phyloP scores from a whole-genome alignment of 2,888 invertebrate species.

The Trissolcus brochymenae region DNA sequence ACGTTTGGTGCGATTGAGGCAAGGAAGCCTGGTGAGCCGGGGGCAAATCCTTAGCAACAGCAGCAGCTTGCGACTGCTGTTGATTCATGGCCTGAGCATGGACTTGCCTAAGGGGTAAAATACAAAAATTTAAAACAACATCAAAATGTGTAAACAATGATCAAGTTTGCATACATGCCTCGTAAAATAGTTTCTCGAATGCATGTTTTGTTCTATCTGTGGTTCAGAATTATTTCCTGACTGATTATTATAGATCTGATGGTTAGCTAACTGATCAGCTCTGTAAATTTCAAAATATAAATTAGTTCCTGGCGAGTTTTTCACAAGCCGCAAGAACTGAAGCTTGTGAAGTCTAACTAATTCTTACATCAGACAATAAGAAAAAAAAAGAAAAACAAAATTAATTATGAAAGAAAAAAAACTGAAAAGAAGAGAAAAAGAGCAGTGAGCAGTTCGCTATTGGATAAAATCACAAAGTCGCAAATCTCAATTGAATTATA shows the following conservation, averaged over 20 bases:
- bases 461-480: conserved; percentile 28
- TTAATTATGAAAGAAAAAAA: background rate
- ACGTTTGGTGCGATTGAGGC: conserved; percentile 70
- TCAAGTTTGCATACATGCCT: conserved; percentile 59
- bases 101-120: conserved; percentile 65
- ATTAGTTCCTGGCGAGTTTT: background rate
- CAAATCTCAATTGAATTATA: conserved; percentile 46
- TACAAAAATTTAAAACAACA: background rate
- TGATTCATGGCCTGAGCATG: conserved; percentile 70
- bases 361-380: background rate
- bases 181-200: conserved; percentile 71
- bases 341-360: background rate
- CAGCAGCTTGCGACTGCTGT: conserved; percentile 66
- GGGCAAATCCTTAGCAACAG: conserved; percentile 70
- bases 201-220: conserved; percentile 73
- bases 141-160: background rate
- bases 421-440: background rate
- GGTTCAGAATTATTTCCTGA: conserved; percentile 69
- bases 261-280: conserved; percentile 72
- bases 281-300: conserved; percentile 59
- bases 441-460: conserved; percentile 46
- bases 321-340: background rate
- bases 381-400: background rate
- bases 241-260: conserved; percentile 72
- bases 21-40: conserved; percentile 75